Percentiles rank a stretch among this genome's conserved stretches.
phyloP scores from a whole-genome alignment of 1,140 invertebrate species.

The Drosophila tani region DNA sequence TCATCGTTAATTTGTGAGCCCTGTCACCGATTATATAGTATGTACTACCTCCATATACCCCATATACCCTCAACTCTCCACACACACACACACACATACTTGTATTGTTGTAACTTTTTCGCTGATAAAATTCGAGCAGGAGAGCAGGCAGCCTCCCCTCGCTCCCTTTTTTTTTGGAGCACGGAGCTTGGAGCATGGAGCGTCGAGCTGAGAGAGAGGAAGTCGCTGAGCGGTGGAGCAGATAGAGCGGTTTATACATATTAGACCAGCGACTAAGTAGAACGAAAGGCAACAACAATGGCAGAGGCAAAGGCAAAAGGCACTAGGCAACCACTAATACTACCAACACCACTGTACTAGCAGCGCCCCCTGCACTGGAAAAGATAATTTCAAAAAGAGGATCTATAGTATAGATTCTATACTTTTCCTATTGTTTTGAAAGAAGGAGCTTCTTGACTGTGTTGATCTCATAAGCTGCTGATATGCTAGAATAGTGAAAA shows the following conservation, averaged over 20 bases:
- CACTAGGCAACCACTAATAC: slow-evolving; percentile 13
- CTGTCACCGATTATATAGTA: slow-evolving; percentile 49
- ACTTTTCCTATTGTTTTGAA: no score
- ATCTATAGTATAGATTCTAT: no score
- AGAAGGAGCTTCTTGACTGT: not conserved
- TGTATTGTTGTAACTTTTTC: slow-evolving; percentile 48
- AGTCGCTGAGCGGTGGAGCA: slow-evolving; percentile 54
- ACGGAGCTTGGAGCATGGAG: not conserved
- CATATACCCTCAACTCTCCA: slow-evolving; percentile 22
- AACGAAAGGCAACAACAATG: slow-evolving; percentile 69
- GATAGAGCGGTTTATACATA: slow-evolving; percentile 53
- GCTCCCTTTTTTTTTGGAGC: slow-evolving; percentile 11
- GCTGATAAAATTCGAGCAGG: slow-evolving; percentile 54
- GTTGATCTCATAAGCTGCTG: no score
- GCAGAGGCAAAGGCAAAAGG: slow-evolving; percentile 13
- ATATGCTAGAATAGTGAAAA: no score
- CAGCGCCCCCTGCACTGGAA: not conserved
- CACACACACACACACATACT: not conserved
- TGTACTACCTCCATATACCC: slow-evolving; percentile 22
- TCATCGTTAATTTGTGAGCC: slow-evolving; percentile 53
- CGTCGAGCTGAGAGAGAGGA: slow-evolving; percentile 28
- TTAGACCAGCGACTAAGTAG: slow-evolving; percentile 74
- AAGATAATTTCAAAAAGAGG: not conserved
- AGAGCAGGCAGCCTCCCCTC: slow-evolving; percentile 25
- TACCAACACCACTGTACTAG: no score